Percentiles rank a stretch among this genome's conserved stretches.
These are phyloP conservation scores for Myiopsitta monachus DNA, from an alignment of 2,113 vertebrate genomes.

Conservation along the genomic window DNA sequence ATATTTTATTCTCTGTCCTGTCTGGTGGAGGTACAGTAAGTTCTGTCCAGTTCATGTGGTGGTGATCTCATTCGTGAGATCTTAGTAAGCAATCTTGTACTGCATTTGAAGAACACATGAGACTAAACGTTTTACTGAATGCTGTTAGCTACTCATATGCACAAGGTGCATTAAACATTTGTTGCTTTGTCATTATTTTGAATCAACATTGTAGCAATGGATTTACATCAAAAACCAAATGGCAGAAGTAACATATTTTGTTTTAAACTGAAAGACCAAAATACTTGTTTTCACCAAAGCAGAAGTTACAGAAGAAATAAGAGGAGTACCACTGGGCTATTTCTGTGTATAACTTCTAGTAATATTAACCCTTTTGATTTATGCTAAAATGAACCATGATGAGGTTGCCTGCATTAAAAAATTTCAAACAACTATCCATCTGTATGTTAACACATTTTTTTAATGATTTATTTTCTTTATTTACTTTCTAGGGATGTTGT, in stretches of 20 bases:
- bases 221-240: background rate
- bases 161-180: background rate
- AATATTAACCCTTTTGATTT: background rate
- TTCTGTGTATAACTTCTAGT: background rate
- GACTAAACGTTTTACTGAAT: background rate
- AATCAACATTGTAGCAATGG: background rate
- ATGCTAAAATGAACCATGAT: background rate
- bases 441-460: background rate
- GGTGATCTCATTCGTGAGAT: background rate
- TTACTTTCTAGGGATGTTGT: background rate
- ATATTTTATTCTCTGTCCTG: background rate
- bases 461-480: background rate
- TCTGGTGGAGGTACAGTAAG: background rate
- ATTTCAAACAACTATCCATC: background rate
- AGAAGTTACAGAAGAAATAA: background rate
- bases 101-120: background rate
- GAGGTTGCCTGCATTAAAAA: background rate
- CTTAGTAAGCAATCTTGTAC: accelerated
- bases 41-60: background rate
- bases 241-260: background rate
- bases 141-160: background rate
- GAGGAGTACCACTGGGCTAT: background rate
- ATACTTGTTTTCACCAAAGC: background rate
- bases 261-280: background rate
- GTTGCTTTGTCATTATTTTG: background rate